Evolutionary conservation across 2,888 invertebrate species (phyloP).

Genomic region (Neuroscelio doddi): DNA sequence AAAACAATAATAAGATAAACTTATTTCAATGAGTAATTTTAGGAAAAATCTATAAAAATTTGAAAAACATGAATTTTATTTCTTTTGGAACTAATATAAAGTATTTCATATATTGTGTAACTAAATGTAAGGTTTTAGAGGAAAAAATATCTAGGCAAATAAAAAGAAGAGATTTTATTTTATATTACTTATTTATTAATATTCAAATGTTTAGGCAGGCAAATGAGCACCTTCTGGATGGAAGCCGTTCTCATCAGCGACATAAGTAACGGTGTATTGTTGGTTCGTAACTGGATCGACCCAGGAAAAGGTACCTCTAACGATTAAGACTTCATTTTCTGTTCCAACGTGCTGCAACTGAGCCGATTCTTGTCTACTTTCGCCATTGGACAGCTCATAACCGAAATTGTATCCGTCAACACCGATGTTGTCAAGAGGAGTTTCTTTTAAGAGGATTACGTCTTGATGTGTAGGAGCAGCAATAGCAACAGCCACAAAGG

Average conservation of each 20-base stretch:
- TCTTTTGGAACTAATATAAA: too few relatives aligned
- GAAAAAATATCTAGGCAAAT: too few relatives aligned
- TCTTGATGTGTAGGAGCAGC: constrained; percentile 21
- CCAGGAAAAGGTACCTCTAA: constrained; percentile 57
- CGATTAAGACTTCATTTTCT: constrained; percentile 53
- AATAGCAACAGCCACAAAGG: constrained; percentile 17
- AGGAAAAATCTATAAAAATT: too few relatives aligned
- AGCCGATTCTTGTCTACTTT: constrained; percentile 54
- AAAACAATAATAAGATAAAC: too few relatives aligned
- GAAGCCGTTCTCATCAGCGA: constrained; percentile 59
- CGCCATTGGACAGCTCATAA: constrained; percentile 50
- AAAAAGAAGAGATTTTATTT: too few relatives aligned
- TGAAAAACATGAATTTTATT: too few relatives aligned
- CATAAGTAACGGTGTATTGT: constrained; percentile 53
- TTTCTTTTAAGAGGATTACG: constrained; percentile 22
- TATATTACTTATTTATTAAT: background rate
- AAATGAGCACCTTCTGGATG: constrained; percentile 55
- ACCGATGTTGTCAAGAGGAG: constrained; percentile 31
- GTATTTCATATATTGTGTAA: too few relatives aligned
- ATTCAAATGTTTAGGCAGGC: constrained; percentile 34
- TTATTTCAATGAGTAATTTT: too few relatives aligned
- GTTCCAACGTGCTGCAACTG: constrained; percentile 53
- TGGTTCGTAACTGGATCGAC: constrained; percentile 56
- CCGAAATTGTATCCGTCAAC: constrained; percentile 44
- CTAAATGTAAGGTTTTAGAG: too few relatives aligned